A percentile compares a stretch with the other conserved stretches of the same genome.
phyloP scores from a whole-genome alignment of 2,797 vertebrate genomes.

The Cyclopterus lumpus region DNA sequence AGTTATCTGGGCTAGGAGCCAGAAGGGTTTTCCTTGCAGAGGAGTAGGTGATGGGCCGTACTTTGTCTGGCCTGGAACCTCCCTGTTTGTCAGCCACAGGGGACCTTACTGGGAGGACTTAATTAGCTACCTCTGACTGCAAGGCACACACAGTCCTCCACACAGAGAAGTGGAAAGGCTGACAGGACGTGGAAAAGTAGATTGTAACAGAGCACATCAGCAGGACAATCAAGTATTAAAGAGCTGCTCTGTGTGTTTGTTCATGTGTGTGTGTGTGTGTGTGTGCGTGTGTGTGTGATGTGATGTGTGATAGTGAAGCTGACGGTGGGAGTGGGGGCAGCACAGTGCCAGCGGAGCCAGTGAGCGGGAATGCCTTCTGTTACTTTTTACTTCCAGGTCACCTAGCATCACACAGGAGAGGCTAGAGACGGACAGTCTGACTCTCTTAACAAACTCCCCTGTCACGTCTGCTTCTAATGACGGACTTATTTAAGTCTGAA shows the following conservation, averaged over 20 bases:
- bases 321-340: conserved; percentile 60
- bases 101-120: conserved; percentile 34
- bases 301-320: conserved; percentile 52
- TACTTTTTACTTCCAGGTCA: conserved; percentile 85
- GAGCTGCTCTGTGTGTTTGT: conserved; percentile 16
- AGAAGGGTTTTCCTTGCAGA: conserved; percentile 70
- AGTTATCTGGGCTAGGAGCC: conserved; percentile 69
- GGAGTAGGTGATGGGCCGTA: conserved; percentile 60
- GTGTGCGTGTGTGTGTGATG: conserved; percentile 31
- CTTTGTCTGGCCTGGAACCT: conserved; percentile 68
- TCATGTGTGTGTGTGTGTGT: conserved; percentile 17
- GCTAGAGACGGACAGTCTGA: conserved; percentile 26
- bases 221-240: conserved; percentile 45
- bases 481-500: background rate
- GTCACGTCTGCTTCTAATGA: conserved; percentile 13
- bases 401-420: conserved; percentile 61
- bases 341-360: conserved; percentile 65
- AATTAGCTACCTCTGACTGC: conserved; percentile 43
- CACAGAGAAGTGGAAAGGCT: conserved; percentile 18
- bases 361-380: conserved; percentile 80
- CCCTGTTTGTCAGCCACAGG: conserved; percentile 47
- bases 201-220: conserved; percentile 10
- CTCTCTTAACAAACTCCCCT: conserved; percentile 43
- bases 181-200: conserved; percentile 20
- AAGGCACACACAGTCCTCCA: conserved; percentile 29